phyloP scores from a whole-genome alignment of 2,888 invertebrate species.

The Dexiosoma caninum region DNA sequence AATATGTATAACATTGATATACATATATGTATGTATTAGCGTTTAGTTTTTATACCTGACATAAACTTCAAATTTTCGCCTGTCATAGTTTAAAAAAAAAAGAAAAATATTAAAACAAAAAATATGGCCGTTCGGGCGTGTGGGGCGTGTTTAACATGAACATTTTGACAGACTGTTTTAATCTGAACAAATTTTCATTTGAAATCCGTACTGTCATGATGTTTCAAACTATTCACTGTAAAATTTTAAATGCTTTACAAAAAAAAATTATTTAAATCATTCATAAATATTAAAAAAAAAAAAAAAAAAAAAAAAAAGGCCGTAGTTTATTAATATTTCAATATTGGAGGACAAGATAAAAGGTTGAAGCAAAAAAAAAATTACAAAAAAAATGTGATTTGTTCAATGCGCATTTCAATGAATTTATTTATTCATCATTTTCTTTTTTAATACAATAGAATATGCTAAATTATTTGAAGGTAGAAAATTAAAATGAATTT shows the following conservation, averaged over 20 bases:
- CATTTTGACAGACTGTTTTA: conserved; percentile 25
- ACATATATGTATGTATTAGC: not conserved
- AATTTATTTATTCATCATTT: not conserved
- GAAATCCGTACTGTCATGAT: not conserved
- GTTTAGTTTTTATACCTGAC: not conserved
- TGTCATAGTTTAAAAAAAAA: too few species aligned
- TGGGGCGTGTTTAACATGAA: not conserved
- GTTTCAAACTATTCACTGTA: not conserved
- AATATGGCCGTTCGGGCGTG: conserved; percentile 3
- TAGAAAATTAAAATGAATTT: not conserved
- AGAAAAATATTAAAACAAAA: too few species aligned
- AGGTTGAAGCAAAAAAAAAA: conserved; percentile 12
- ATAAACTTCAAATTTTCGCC: not conserved
- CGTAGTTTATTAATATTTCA: conserved; percentile 9
- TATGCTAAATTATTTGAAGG: conserved; percentile 27
- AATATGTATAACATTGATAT: too few species aligned
- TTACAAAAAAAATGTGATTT: conserved; percentile 28
- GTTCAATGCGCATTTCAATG: conserved; percentile 21
- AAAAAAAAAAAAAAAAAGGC: too few species aligned
- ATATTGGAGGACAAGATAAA: not conserved
- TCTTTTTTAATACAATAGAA: not conserved
- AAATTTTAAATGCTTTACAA: not conserved
- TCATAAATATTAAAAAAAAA: too few species aligned
- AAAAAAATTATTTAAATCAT: too few species aligned
- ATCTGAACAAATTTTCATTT: not conserved